Percentiles rank a stretch among this genome's conserved stretches.
These are phyloP conservation scores for Tipula lateralis DNA, from an alignment of 2,888 invertebrate genomes.

Conservation along the genomic window DNA sequence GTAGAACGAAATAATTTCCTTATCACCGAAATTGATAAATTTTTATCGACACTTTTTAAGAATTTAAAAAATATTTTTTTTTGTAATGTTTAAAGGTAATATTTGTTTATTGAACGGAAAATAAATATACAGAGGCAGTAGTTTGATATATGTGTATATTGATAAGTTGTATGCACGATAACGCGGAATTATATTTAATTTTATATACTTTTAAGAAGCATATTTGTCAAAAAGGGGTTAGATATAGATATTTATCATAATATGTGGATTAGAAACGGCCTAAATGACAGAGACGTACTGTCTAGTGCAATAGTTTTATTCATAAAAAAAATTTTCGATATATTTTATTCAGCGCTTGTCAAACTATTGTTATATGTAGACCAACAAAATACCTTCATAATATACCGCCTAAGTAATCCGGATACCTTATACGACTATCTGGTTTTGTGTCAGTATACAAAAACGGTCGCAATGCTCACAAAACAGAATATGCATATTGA, in stretches of 20 bases:
- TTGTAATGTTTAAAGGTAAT: not conserved
- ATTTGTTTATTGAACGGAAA: slow-evolving; percentile 11
- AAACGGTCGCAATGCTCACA: too few relatives aligned
- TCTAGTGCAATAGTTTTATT: not conserved
- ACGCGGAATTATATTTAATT: not conserved
- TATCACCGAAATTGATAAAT: not conserved
- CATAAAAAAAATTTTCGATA: too few relatives aligned
- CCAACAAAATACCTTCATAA: too few relatives aligned
- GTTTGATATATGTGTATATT: not conserved
- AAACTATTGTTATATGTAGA: not conserved
- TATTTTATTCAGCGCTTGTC: not conserved
- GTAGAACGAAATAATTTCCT: not conserved
- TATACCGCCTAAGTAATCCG: too few relatives aligned
- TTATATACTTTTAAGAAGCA: not conserved
- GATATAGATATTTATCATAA: not conserved
- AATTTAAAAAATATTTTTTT: not conserved
- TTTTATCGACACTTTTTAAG: not conserved
- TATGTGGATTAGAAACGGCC: not conserved
- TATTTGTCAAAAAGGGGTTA: slow-evolving; percentile 11
- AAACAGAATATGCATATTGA: too few relatives aligned
- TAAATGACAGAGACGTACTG: slow-evolving; percentile 2
- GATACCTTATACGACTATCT: too few relatives aligned
- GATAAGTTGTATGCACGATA: not conserved
- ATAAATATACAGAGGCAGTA: slow-evolving; percentile 11
- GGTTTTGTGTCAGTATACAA: too few relatives aligned